A percentile compares a stretch with the other conserved stretches of the same genome.
phyloP scores from a whole-genome alignment of 2,797 vertebrate genomes.

The Meda fulgida region DNA sequence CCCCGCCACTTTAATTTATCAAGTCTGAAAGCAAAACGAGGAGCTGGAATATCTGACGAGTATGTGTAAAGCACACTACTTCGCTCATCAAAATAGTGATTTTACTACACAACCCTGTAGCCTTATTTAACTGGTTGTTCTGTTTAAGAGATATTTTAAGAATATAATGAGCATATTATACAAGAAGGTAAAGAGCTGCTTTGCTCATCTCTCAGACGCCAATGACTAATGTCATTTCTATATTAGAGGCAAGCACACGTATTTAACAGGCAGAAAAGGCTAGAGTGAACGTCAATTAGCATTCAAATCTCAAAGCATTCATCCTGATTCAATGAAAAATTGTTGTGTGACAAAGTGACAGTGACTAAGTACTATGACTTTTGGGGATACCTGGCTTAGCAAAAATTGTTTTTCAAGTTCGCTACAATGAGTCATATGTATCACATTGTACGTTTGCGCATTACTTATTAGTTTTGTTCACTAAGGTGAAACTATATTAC shows the following conservation, averaged over 20 bases:
- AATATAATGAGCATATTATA: constrained; percentile 11
- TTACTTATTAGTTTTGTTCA: not conserved
- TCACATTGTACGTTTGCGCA: not conserved
- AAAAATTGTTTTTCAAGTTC: not conserved
- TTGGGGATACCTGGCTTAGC: not conserved
- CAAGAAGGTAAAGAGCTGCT: not conserved
- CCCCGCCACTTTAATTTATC: constrained; percentile 50
- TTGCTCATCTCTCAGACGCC: not conserved
- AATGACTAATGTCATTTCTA: not conserved
- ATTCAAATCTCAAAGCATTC: constrained; percentile 31
- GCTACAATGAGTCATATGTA: not conserved
- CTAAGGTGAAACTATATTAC: not conserved
- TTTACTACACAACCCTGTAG: not conserved
- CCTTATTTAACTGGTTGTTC: constrained; percentile 10
- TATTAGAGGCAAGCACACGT: not conserved
- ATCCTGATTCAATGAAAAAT: constrained; percentile 17
- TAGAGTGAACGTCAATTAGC: not conserved
- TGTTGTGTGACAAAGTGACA: too few species aligned
- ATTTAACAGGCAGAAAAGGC: constrained; percentile 6
- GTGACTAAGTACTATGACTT: not conserved
- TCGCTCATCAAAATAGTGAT: constrained; percentile 3
- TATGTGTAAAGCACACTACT: not conserved
- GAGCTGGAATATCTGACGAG: constrained; percentile 47
- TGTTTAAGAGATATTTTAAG: not conserved
- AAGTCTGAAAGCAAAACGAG: constrained; percentile 33